Evolutionary conservation across 2,888 invertebrate genomes (phyloP).

Genomic region (Drosophila tripunctata): DNA sequence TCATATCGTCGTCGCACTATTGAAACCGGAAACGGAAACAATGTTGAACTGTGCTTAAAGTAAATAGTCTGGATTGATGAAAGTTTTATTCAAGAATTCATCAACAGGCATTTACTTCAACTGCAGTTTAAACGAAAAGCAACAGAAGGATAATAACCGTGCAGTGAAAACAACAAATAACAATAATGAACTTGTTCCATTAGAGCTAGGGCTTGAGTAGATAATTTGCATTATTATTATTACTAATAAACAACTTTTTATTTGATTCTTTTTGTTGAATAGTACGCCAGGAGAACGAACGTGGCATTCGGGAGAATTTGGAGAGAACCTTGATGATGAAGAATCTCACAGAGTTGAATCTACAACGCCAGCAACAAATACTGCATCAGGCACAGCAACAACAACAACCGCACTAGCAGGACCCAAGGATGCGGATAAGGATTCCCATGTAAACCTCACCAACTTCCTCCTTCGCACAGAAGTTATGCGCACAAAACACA

Average conservation of each 20-base stretch:
- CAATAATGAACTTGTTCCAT: conserved; percentile 68
- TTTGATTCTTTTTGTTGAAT: conserved; percentile 82
- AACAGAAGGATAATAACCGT: conserved; percentile 65
- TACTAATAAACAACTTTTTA: conserved; percentile 5
- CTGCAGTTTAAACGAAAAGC: conserved; percentile 81
- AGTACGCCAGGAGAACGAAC: conserved; percentile 96
- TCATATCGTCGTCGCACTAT: neutral
- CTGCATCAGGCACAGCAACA: conserved; percentile 54
- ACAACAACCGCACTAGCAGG: conserved; percentile 46
- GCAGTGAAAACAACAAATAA: conserved; percentile 9
- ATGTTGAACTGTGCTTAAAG: conserved; percentile 83
- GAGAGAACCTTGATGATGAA: conserved; percentile 85
- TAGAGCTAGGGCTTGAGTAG: conserved; percentile 41
- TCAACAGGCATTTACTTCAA: conserved; percentile 84
- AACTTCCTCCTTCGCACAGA: conserved; percentile 32
- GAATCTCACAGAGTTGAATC: conserved; percentile 82
- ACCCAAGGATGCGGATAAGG: neutral
- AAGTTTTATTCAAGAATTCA: conserved; percentile 77
- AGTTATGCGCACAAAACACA: conserved; percentile 73
- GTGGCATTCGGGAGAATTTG: conserved; percentile 91
- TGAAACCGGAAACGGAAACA: conserved; percentile 13
- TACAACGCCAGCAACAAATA: conserved; percentile 57
- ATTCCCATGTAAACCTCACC: neutral
- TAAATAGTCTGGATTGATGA: conserved; percentile 84
- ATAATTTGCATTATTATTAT: neutral